Percentiles rank a stretch among this genome's conserved stretches.
Evolutionary conservation across 1,140 invertebrate species (phyloP).

Genomic region (Bilobella aurantiaca): DNA sequence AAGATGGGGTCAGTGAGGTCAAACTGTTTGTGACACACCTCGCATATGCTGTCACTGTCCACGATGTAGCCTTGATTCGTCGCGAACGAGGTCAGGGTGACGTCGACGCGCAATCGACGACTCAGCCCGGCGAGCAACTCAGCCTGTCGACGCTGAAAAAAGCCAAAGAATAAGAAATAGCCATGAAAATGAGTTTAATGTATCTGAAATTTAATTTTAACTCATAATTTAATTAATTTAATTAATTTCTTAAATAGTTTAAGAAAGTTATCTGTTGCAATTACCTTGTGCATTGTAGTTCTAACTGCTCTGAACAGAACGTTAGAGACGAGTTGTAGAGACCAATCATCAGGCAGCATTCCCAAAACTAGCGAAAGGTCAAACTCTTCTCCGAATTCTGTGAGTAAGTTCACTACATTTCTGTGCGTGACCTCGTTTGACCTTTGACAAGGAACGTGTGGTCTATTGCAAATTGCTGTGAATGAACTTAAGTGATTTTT

Average conservation of each 20-base stretch:
- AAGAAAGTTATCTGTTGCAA: not conserved
- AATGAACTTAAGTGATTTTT: not conserved
- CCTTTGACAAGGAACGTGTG: too few relatives aligned
- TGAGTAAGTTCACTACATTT: conserved; percentile 17
- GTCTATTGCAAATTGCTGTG: too few relatives aligned
- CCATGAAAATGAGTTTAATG: not conserved
- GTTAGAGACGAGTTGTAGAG: conserved; percentile 7
- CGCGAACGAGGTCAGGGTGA: not conserved
- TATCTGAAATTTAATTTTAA: too few relatives aligned
- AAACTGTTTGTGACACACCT: not conserved
- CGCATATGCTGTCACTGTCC: conserved; percentile 2
- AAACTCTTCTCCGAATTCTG: conserved; percentile 29
- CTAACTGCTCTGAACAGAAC: conserved; percentile 4
- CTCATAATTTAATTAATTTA: too few relatives aligned
- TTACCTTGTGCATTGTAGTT: not conserved
- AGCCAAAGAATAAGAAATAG: not conserved
- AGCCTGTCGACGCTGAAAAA: not conserved
- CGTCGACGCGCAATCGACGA: not conserved
- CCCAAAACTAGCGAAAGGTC: conserved; percentile 24
- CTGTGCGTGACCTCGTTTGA: not conserved
- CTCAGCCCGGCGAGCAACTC: not conserved
- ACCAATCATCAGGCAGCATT: conserved; percentile 29
- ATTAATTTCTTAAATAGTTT: not conserved
- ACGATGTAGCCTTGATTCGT: not conserved
- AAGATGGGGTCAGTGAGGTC: conserved; percentile 9